Evolutionary conservation across 1,140 invertebrate species (phyloP).

Genomic region (Drosophila seguyi): DNA sequence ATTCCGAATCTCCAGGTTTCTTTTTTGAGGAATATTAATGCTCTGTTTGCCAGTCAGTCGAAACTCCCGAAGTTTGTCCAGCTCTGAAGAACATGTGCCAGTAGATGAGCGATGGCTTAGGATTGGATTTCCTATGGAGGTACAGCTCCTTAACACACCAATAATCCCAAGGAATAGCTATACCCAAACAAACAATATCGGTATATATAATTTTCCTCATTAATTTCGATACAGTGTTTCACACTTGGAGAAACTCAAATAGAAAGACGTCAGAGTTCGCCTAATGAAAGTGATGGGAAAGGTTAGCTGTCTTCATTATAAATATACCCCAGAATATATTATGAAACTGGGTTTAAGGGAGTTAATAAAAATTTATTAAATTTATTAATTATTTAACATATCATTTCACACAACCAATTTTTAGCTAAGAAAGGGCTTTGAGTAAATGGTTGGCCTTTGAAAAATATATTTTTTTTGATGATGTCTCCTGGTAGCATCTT

Average conservation of each 20-base stretch:
- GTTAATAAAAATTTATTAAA: not conserved
- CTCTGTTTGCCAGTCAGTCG: slow-evolving; percentile 51
- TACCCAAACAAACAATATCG: not conserved
- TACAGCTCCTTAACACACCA: not conserved
- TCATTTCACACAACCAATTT: not conserved
- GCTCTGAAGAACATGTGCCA: slow-evolving; percentile 27
- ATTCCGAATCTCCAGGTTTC: slow-evolving; percentile 38
- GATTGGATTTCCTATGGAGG: not conserved
- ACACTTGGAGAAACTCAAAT: slow-evolving; percentile 6
- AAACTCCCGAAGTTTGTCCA: slow-evolving; percentile 17
- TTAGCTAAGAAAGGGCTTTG: not conserved
- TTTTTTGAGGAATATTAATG: slow-evolving; percentile 63
- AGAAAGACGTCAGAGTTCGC: not conserved
- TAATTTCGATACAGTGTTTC: slow-evolving; percentile 1
- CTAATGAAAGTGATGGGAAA: not conserved
- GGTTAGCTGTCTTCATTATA: not conserved
- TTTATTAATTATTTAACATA: not conserved
- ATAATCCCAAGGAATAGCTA: slow-evolving; percentile 7
- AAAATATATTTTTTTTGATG: not conserved
- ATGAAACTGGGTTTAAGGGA: not conserved
- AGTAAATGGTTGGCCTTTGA: not conserved
- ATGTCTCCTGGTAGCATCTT: not conserved
- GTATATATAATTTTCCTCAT: not conserved
- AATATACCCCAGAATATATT: not conserved
- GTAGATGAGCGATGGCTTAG: slow-evolving; percentile 7